Percentiles rank a stretch among this genome's conserved stretches.
Evolutionary conservation across 1,140 invertebrate genomes (phyloP).

Genomic region (Drosophila watanabei): DNA sequence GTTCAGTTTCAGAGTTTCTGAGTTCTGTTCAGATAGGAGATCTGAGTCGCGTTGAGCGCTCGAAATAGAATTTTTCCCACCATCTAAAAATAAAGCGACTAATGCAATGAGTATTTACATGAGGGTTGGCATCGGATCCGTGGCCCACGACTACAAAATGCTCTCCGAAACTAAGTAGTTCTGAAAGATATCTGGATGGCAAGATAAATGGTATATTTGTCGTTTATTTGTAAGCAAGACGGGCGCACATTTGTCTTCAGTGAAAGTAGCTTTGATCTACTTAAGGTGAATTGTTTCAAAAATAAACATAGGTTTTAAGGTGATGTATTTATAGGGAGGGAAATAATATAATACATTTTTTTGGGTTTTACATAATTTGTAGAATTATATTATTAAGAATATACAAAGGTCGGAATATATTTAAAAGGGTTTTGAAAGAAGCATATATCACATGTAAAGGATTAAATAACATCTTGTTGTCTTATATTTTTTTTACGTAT

Average conservation of each 20-base stretch:
- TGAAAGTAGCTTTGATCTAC: conserved; percentile 1
- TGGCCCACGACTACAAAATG: conserved; percentile 46
- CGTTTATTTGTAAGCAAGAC: conserved; percentile 32
- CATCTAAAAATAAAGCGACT: conserved; percentile 75
- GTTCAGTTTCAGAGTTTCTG: conserved; percentile 39
- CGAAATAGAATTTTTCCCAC: conserved; percentile 83
- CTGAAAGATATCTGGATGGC: conserved; percentile 5
- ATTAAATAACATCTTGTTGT: no score
- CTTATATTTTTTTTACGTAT: background rate
- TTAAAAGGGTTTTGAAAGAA: background rate
- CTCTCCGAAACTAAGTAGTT: conserved; percentile 15
- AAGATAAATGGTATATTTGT: conserved; percentile 39
- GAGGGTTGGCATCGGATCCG: conserved; percentile 6
- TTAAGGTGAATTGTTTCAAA: conserved; percentile 5
- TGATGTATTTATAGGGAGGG: background rate
- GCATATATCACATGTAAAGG: background rate
- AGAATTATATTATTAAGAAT: background rate
- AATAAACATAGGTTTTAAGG: background rate
- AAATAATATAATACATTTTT: background rate
- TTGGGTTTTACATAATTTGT: background rate
- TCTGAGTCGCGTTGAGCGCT: conserved; percentile 60
- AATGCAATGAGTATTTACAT: conserved; percentile 55
- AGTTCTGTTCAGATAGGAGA: conserved; percentile 74
- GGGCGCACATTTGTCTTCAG: conserved; percentile 14
- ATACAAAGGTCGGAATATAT: background rate